Conservation (phyloP, 2,113 vertebrate genomes). For the Pogonocichla stellata region DNA sequence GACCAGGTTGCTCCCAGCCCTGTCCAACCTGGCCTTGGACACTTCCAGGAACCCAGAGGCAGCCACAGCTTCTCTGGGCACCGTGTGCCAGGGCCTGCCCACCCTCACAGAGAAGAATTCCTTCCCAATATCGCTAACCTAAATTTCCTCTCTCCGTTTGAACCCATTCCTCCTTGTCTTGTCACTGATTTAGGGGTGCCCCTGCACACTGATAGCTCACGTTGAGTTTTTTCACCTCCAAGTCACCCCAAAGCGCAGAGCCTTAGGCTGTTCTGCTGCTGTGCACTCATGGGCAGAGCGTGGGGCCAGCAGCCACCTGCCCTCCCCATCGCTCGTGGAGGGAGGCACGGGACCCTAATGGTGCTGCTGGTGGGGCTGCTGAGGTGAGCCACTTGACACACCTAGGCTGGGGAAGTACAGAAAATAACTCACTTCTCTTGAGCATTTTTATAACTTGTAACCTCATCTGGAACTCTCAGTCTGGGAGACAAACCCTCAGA, state of each 20-base stretch:
- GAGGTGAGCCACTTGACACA: not conserved
- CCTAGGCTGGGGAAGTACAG: not conserved
- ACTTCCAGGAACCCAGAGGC: not conserved
- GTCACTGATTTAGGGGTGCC: not conserved
- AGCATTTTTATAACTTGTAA: not conserved
- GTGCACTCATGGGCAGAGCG: rapidly evolving
- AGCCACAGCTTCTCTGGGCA: not conserved
- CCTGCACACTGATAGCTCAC: not conserved
- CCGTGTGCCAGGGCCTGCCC: not conserved
- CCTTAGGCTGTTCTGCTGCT: not conserved
- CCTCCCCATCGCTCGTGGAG: rapidly evolving
- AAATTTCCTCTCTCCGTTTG: not conserved
- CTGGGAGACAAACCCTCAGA: not conserved
- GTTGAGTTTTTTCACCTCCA: not conserved
- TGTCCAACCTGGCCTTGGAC: not conserved
- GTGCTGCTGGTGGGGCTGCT: rapidly evolving
- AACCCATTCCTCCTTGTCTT: not conserved
- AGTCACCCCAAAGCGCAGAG: not conserved
- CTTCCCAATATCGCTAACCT: not conserved
- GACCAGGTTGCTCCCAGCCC: not conserved
- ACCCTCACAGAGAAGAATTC: not conserved
- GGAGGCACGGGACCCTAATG: not conserved
- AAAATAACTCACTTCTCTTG: not conserved
- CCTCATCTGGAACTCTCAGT: not conserved
- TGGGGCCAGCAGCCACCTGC: rapidly evolving